Conservation (phyloP, 2,113 vertebrate species). For the Dipodomys ordii region DNA sequence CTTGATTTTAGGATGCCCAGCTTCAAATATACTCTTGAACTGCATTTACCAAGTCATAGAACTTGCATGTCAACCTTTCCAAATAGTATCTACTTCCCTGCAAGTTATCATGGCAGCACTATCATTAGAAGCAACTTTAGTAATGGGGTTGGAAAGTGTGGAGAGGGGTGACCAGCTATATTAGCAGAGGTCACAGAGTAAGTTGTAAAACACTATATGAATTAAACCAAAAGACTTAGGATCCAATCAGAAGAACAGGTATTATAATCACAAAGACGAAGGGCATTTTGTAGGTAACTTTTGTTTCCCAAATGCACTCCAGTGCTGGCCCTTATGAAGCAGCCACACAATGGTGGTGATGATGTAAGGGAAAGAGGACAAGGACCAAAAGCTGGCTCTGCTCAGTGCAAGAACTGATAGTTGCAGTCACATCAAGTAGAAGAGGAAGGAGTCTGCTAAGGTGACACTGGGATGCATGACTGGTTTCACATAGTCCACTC, state of each 20-base stretch:
- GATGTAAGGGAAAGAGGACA: not conserved
- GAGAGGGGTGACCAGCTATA: not conserved
- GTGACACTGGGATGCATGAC: not conserved
- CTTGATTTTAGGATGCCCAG: too few relatives aligned
- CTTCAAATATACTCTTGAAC: not conserved
- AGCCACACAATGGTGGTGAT: not conserved
- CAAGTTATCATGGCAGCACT: not conserved
- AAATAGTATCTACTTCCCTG: not conserved
- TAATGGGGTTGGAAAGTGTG: not conserved
- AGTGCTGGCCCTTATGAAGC: not conserved
- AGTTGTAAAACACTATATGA: not conserved
- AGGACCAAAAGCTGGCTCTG: not conserved
- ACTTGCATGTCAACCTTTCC: not conserved
- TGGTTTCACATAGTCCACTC: not conserved
- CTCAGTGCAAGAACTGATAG: not conserved
- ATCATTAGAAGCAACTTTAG: not conserved
- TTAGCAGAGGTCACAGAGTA: not conserved
- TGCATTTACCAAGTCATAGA: slow-evolving; percentile 25
- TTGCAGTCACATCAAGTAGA: not conserved
- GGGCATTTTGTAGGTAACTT: not conserved
- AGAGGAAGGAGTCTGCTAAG: not conserved
- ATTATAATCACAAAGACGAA: not conserved
- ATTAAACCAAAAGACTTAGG: slow-evolving; percentile 29
- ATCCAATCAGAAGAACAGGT: slow-evolving; percentile 44
- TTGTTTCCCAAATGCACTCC: slow-evolving; percentile 32